Conservation (phyloP, 2,113 vertebrate genomes). For the Lamprotornis superbus region DNA sequence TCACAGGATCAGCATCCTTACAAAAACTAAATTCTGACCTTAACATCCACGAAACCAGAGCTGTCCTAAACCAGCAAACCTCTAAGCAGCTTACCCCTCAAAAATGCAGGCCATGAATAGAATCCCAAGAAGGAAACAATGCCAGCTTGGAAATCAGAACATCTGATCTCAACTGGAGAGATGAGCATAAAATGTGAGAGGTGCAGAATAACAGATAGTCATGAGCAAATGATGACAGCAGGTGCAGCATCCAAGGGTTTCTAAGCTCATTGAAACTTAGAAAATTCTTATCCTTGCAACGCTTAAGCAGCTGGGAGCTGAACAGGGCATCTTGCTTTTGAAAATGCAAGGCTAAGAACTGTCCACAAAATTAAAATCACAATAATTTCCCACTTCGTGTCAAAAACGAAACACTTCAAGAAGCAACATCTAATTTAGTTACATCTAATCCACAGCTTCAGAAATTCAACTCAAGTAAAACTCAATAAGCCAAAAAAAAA, state of each 20-base stretch:
- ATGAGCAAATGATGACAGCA: neutral
- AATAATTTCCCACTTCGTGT: neutral
- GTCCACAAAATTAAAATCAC: neutral
- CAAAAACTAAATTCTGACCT: neutral
- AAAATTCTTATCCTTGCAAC: neutral
- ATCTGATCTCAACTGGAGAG: neutral
- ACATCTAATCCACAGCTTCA: neutral
- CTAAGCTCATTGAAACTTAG: neutral
- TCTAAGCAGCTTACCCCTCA: neutral
- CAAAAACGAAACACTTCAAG: neutral
- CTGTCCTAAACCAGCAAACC: neutral
- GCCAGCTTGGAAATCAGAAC: neutral
- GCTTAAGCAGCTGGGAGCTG: neutral
- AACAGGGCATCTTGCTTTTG: neutral
- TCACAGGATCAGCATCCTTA: neutral
- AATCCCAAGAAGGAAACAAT: neutral
- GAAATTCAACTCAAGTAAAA: neutral
- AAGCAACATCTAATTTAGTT: neutral
- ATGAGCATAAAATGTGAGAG: neutral
- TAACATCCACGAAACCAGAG: accelerated
- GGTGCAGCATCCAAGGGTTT: neutral
- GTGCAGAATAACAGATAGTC: neutral
- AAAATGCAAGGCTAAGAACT: neutral
- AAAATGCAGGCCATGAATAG: neutral
- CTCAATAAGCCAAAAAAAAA: neutral